Conservation (phyloP, 2,797 vertebrate species). For the Chloroceryle inda region DNA sequence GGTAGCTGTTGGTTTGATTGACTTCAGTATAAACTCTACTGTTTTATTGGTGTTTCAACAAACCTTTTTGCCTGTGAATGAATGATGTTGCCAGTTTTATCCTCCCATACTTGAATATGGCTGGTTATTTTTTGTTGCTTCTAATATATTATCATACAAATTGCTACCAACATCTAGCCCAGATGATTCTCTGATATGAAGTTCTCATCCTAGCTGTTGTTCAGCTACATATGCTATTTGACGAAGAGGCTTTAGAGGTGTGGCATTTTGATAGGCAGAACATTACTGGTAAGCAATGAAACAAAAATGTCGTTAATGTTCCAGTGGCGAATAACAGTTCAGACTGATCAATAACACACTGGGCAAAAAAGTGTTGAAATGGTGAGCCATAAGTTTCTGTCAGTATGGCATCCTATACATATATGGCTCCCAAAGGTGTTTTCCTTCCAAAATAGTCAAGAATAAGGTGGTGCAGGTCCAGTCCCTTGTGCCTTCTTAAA, state of each 20-base stretch:
- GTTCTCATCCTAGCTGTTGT: background rate
- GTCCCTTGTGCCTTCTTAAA: slow-evolving; percentile 77
- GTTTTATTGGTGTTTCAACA: background rate
- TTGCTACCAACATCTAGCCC: background rate
- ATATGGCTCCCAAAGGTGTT: slow-evolving; percentile 61
- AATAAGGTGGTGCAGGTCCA: slow-evolving; percentile 74
- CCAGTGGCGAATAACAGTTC: slow-evolving; percentile 21
- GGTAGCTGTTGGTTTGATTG: background rate
- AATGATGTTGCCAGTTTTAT: background rate
- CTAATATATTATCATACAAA: slow-evolving; percentile 49
- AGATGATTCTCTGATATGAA: slow-evolving; percentile 25
- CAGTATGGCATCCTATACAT: slow-evolving; percentile 2
- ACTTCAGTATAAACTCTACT: background rate
- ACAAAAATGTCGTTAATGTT: slow-evolving; percentile 22
- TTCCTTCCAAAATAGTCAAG: slow-evolving; percentile 63
- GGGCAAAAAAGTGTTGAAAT: slow-evolving; percentile 47
- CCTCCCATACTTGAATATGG: background rate
- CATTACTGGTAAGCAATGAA: background rate
- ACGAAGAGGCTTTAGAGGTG: background rate
- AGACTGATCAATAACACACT: slow-evolving; percentile 35
- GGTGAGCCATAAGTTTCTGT: slow-evolving; percentile 46
- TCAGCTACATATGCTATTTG: background rate
- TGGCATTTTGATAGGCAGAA: slow-evolving; percentile 1
- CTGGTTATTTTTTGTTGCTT: background rate
- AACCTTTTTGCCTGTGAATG: background rate